Evolutionary conservation across 2,797 vertebrate species (phyloP).

Genomic region (Darevskia nairensis): DNA sequence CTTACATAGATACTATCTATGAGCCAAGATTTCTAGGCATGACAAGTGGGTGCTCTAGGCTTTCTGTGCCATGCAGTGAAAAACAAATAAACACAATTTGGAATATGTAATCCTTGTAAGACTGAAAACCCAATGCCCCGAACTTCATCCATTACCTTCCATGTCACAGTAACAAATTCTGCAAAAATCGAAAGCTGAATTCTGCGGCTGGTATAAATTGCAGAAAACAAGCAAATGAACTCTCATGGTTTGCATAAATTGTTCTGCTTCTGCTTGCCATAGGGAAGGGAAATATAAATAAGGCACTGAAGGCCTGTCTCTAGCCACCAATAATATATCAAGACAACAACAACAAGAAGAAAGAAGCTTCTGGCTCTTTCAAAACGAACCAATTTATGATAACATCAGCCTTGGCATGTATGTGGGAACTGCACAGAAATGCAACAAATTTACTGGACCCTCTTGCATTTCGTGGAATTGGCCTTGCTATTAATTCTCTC

Average conservation of each 20-base stretch:
- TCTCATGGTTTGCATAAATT: not conserved
- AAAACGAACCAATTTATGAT: not conserved
- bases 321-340: not conserved
- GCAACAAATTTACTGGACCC: not conserved
- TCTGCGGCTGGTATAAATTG: not conserved
- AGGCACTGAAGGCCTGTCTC: not conserved
- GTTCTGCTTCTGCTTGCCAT: not conserved
- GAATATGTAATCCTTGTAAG: not conserved
- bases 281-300: no score
- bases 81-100: not conserved
- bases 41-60: not conserved
- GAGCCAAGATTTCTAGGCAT: constrained; percentile 5
- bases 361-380: not conserved
- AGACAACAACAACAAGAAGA: not conserved
- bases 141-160: no score
- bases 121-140: not conserved
- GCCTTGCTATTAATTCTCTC: not conserved
- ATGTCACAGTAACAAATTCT: not conserved
- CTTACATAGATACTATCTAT: constrained; percentile 8
- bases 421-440: no score
- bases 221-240: not conserved
- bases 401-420: not conserved
- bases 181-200: not conserved
- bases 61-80: not conserved
- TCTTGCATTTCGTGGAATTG: not conserved